Evolutionary conservation across 2,113 vertebrate species (phyloP).

Genomic region (Mastomys natalensis): DNA sequence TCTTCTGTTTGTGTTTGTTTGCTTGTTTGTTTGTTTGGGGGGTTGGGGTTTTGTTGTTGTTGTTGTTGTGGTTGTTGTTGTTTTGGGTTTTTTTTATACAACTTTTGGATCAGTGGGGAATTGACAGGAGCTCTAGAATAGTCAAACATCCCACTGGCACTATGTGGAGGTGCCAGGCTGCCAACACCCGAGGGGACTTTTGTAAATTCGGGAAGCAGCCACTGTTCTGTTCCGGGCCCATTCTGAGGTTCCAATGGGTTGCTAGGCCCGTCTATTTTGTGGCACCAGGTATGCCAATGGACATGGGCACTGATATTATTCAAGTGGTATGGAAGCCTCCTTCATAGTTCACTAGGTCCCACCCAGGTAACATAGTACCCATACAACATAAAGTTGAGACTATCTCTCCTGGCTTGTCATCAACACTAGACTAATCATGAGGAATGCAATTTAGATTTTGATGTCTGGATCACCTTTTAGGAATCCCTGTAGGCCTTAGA

Average conservation of each 20-base stretch:
- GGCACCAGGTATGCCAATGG: neutral
- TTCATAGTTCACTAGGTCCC: neutral
- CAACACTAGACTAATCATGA: neutral
- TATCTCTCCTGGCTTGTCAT: neutral
- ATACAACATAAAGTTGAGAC: neutral
- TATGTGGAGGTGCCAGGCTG: neutral
- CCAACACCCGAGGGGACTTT: neutral
- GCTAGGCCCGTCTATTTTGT: neutral
- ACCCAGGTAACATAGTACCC: neutral
- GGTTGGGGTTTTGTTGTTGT: no score
- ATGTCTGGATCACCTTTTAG: neutral
- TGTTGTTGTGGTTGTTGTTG: no score
- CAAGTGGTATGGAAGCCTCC: neutral
- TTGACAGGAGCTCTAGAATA: no score
- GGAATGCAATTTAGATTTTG: neutral
- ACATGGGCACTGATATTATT: neutral
- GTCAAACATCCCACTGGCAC: neutral
- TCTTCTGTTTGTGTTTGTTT: neutral
- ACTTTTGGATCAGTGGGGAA: no score
- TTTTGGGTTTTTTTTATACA: no score
- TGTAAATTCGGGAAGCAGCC: neutral
- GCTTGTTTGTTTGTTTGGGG: neutral
- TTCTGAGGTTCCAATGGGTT: neutral
- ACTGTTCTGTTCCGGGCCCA: neutral
- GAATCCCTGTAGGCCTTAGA: neutral